Percentiles rank a stretch among this genome's conserved stretches.
Evolutionary conservation across 2,113 vertebrate genomes (phyloP).

Genomic region (Serilophus lunatus): DNA sequence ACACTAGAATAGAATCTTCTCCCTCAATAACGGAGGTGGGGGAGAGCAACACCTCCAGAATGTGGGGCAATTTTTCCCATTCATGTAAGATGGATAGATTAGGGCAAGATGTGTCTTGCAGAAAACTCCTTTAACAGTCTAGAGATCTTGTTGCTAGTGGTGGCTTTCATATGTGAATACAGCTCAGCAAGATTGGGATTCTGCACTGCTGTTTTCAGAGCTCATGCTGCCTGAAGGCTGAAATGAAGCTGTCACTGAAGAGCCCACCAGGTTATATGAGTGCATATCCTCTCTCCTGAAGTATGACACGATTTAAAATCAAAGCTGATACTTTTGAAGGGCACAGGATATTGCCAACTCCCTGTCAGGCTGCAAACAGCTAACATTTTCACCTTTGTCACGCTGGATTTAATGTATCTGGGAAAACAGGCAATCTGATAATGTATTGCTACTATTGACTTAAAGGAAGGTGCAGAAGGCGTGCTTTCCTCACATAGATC

Average conservation of each 20-base stretch:
- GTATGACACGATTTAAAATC: neutral
- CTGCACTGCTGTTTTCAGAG: neutral
- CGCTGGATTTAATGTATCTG: neutral
- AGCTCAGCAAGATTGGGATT: neutral
- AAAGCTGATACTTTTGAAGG: conserved; percentile 14
- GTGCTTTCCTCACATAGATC: neutral
- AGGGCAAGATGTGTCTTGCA: neutral
- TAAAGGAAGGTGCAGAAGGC: neutral
- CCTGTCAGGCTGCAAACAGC: neutral
- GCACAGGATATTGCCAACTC: neutral
- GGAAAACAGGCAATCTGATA: conserved; percentile 40
- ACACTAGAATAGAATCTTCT: neutral
- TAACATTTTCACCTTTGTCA: conserved; percentile 38
- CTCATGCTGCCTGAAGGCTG: neutral
- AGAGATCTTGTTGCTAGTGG: neutral
- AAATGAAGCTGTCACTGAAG: neutral
- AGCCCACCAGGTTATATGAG: neutral
- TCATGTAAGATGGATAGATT: fast-evolving
- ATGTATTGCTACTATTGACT: conserved; percentile 26
- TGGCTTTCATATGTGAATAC: neutral
- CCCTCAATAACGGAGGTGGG: neutral
- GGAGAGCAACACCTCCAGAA: neutral
- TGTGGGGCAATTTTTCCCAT: neutral
- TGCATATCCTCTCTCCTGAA: neutral
- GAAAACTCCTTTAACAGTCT: neutral